Base-by-base conservation (phyloP, 2,113 vertebrate species). In the Polyodon spathula region DNA sequence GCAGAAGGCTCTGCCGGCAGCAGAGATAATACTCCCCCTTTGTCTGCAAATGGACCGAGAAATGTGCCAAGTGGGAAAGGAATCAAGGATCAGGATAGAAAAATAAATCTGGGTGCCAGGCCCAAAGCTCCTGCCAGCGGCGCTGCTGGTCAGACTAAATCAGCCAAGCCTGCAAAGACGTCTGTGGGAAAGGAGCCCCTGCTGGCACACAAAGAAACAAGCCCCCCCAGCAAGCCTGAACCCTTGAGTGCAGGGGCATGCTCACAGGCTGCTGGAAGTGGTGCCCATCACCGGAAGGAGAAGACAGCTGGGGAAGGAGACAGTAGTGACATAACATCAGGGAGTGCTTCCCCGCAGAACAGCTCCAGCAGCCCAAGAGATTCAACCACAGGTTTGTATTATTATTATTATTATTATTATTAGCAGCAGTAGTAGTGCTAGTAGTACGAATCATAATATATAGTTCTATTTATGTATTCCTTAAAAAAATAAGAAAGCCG, bases 121-220 rank as follows among this genome's bases (percentile, higher is more conserved):
- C 90, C 93, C 48, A 97, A 93, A 80, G 81, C 84, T 37, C 73
- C 83, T 14, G 63, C 83, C 46, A 81, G 80, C 69, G 83, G 73
- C 1, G 63, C 84, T 50, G 74, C 72, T 1, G 27, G 63, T 17
- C 89, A 84, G 57, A 63, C 78, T 40, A 82, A 85, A 73, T 66
- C 71, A 67, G 59, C 9, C 15, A 93, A 90, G 65, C 62, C 80
- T 12, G 65, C 78, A 61, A 97, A 81, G 73, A 86, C 81, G 70
- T 48, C 12, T 6, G 64, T 68, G 6, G 88, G 77, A 58, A 78
- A 84, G 27, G 27, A 27, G 27, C 27, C 27, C 27, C 27, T 3
- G 27, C 27, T 27, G 27, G 27, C 27, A 27, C 27, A 27, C 27
- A 27, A 27, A 27, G 27, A 27, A 27, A 27, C 27, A 27, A 27